Base-by-base conservation (phyloP, 2,888 invertebrate genomes). In the Tyria jacobaeae region DNA sequence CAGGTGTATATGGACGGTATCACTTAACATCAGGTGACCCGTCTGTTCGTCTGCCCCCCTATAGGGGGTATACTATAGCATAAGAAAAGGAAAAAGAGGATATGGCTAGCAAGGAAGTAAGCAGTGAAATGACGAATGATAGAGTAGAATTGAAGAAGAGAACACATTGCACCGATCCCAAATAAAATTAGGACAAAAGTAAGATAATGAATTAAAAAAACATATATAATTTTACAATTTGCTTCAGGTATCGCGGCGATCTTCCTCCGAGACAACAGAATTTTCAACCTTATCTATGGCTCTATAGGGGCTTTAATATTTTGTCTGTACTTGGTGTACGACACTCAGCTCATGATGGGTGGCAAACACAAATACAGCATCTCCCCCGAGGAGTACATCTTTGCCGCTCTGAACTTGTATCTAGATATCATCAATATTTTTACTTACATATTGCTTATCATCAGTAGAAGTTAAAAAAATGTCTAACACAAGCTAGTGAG, bases 301-400 rank as follows among this genome's bases (percentile, higher is more conserved):
- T 96, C 96, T 0, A 80, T 97, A 15, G 99, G 98, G 7, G 99
- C 98, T 0, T 89, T 99, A 10, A 87, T 99, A 1, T 99, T 99
- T 92, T 97, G 97, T 0, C 86, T 98, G 58, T 99, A 98, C 89
- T 93, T 99, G 57, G 95, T 99, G 15, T 98, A 97, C 86, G 99
- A 99, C 90, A 98, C 98, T 0, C 98, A 99, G 89, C 84, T 96
- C 72, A 98, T 99, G 97, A 94, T 98, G 87, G 98, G 98, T 4
- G 98, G 98, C 14, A 96, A 96, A 39, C 99, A 99, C 92, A 97
- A 97, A 88, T 98, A 97, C 90, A 95, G 97, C 58, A 95, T 99
- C 69, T 98, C 98, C 0, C 98, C 98, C 0, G 98, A 99, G 87
- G 99, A 99, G 83, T 98, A 99, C 88, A 97, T 99, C 77, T 99